phyloP scores from a whole-genome alignment of 2,113 vertebrate genomes.

The Nettapus auritus region DNA sequence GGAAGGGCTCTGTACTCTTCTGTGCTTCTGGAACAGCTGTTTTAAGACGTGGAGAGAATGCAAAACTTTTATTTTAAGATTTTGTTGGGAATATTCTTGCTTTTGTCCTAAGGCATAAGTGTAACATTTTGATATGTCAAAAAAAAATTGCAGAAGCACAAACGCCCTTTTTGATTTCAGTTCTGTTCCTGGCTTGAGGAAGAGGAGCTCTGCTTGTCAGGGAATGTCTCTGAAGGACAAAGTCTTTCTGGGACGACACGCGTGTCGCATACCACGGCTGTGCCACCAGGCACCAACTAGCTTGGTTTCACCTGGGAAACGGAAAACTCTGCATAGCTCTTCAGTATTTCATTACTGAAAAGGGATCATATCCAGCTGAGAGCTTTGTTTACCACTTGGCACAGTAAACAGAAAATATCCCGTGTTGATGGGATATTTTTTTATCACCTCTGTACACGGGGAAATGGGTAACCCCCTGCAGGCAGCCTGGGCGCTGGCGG shows the following conservation, averaged over 20 bases:
- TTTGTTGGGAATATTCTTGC: background rate
- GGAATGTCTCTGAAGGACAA: background rate
- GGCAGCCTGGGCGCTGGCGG: background rate
- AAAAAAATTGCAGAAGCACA: background rate
- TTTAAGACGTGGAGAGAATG: background rate
- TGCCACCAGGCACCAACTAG: background rate
- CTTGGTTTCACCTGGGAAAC: conserved; percentile 4
- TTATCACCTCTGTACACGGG: conserved; percentile 37
- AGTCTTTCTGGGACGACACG: background rate
- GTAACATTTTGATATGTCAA: background rate
- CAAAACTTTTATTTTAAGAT: background rate
- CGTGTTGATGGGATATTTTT: conserved; percentile 36
- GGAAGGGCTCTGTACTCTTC: background rate
- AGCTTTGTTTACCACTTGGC: conserved; percentile 54
- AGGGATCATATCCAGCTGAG: conserved; percentile 11
- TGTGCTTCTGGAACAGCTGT: background rate
- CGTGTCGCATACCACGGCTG: background rate
- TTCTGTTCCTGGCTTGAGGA: background rate
- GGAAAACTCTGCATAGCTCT: conserved; percentile 9
- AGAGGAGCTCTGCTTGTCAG: background rate
- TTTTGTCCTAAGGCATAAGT: background rate
- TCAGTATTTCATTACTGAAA: conserved; percentile 55
- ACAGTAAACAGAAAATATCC: conserved; percentile 46
- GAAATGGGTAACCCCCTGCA: background rate
- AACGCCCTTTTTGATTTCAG: background rate